phyloP scores from a whole-genome alignment of 1,140 invertebrate genomes.

The Neuroterus valhalla region DNA sequence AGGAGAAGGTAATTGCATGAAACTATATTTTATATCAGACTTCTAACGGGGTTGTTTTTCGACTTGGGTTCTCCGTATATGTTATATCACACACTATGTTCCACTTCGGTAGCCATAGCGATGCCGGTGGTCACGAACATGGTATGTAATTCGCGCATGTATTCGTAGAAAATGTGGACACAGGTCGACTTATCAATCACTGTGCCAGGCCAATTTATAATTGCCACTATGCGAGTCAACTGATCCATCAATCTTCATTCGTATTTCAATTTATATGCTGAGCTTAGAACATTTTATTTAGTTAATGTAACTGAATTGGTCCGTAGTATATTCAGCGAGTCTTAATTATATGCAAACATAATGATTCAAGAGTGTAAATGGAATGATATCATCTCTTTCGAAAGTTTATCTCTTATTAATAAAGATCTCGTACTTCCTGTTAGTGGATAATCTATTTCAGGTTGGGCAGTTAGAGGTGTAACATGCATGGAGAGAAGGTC shows the following conservation, averaged over 20 bases:
- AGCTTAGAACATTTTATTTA: neutral
- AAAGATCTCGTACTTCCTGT: too few relatives aligned
- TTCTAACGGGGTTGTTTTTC: slow-evolving; percentile 25
- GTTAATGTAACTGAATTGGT: neutral
- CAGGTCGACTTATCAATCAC: slow-evolving; percentile 37
- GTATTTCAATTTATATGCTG: neutral
- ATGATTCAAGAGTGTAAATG: neutral
- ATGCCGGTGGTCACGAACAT: slow-evolving; percentile 27
- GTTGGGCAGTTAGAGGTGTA: too few relatives aligned
- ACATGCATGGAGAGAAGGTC: too few relatives aligned
- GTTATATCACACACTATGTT: slow-evolving; percentile 22
- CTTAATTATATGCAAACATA: slow-evolving; percentile 1
- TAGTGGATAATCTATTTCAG: too few relatives aligned
- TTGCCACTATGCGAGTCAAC: neutral
- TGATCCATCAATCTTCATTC: neutral
- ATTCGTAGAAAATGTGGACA: slow-evolving; percentile 14
- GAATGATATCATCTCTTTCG: neutral
- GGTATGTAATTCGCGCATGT: slow-evolving; percentile 19
- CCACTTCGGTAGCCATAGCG: slow-evolving; percentile 30
- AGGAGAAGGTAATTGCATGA: slow-evolving; percentile 21
- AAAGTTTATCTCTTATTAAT: neutral
- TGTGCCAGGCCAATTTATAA: slow-evolving; percentile 39
- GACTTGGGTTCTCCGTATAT: slow-evolving; percentile 4
- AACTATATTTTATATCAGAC: slow-evolving; percentile 20
- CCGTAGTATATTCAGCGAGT: neutral